Base-by-base conservation (phyloP, 2,888 invertebrate species). In the Acronicta aceris region DNA sequence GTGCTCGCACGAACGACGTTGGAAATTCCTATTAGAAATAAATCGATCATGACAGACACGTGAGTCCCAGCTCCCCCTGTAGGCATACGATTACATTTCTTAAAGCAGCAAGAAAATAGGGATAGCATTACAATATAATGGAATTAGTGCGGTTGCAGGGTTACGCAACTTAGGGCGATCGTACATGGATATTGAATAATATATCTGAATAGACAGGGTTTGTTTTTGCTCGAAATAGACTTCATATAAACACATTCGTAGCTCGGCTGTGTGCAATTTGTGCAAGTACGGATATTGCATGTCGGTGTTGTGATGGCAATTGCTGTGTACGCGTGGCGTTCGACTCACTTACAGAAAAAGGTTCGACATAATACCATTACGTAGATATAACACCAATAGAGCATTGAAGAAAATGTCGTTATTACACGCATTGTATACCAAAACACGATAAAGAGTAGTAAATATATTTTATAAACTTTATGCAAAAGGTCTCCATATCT, bases 1-100 rank as follows among this genome's bases (percentile, higher is more conserved):
- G 64, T 69, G 69, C 65, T 68, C 73, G 27, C 57, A 49, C 59
- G 43, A 49, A 49, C 59, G 43, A 49, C 45, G 64, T 60, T 51
- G 62, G 65, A 69, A 77, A 78, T 78, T 71, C 76, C 74, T 76
- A 69, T 78, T 78, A 76, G 54, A 51, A 69, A 67, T 66, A 65
- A 77, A 77, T 78, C 79, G 76, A 77, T 74, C 65, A 76, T 57
- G 63, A 51, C 52, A 21, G 58, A 42, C 55, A 71, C 55, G 57
- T 49, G 61, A 68, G 67, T 59, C 68, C 60, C 52, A 15, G 52
- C 58, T 58, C 55, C 61, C 72, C 50, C 16, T 21, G 52, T 66
- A 65, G 42, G 67, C 65, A 64, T 65, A 60, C 68, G 36, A 68
- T 66, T 66, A 62, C 58, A 78, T 74, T 79, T 74, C 65, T 61